phyloP scores from a whole-genome alignment of 2,113 vertebrate genomes.

The Carlito syrichta region DNA sequence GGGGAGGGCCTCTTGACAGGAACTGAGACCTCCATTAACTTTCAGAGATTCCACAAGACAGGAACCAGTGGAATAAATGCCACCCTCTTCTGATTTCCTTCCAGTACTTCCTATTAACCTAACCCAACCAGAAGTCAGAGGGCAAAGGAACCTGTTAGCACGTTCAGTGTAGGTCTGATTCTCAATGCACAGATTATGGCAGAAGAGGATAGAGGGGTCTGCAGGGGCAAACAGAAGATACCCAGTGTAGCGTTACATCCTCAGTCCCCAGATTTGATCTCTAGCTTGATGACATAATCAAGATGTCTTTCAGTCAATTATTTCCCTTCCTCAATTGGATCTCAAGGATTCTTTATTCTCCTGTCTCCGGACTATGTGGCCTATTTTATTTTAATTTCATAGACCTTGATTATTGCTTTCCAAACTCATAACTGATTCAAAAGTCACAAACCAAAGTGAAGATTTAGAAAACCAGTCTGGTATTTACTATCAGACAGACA shows the following conservation, averaged over 20 bases:
- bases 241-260: accelerated
- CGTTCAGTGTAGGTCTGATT: neutral
- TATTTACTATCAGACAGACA: slow-evolving; percentile 10
- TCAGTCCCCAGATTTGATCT: neutral
- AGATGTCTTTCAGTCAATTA: neutral
- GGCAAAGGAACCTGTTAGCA: neutral
- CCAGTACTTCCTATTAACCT: neutral
- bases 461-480: slow-evolving; percentile 5
- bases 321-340: neutral
- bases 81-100: neutral
- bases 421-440: slow-evolving; percentile 36
- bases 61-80: neutral
- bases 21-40: neutral
- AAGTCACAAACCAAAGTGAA: slow-evolving; percentile 28
- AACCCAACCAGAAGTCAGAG: neutral
- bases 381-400: slow-evolving; percentile 23
- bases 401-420: neutral
- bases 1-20: neutral
- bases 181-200: neutral
- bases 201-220: neutral
- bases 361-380: slow-evolving; percentile 1
- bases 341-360: slow-evolving; percentile 13
- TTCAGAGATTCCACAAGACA: neutral
- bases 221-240: neutral
- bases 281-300: neutral